Base-by-base conservation (phyloP, 2,888 invertebrate species). In the Operophtera brumata region DNA sequence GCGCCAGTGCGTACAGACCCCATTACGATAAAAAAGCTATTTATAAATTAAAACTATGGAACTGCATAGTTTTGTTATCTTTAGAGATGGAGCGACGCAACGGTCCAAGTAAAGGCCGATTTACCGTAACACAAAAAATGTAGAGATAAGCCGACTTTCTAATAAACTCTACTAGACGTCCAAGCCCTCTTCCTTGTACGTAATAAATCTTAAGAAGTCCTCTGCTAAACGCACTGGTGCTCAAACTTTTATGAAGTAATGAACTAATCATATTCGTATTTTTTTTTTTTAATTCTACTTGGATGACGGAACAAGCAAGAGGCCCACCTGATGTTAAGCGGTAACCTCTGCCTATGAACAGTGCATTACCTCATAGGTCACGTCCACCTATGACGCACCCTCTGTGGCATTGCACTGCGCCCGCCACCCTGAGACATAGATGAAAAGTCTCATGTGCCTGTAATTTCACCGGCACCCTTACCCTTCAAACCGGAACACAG, bases 141-240 rank as follows among this genome's bases (percentile, higher is more conserved):
- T 77, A 81, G 70, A 82, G 86, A 87, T 87, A 88, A 86, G 82
- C 84, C 86, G 81, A 83, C 88, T 86, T 86, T 89, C 87, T 88
- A 89, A 87, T 86, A 87, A 80, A 86, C 80, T 78, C 80, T 74
- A 73, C 79, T 75, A 79, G 77, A 81, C 75, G 74, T 75, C 69
- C 79, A 77, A 76, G 70, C 80, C 81, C 79, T 78, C 80, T 83
- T 84, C 82, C 86, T 80, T 84, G 81, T 86, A 84, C 77, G 82
- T 86, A 88, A 89, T 89, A 89, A 89, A 89, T 89, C 88, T 89
- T 86, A 78, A 86, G 77, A 75, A 82, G 83, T 80, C 81, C 82
- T 79, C 80, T 77, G 75, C 75, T 77, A 68, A 72, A 67, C 50
- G 59, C 78, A 77, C 69, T 62, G 80, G 65, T 71, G 65, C 80